Base-by-base conservation (phyloP, 2,797 vertebrate species). In the Ficedula albicollis region DNA sequence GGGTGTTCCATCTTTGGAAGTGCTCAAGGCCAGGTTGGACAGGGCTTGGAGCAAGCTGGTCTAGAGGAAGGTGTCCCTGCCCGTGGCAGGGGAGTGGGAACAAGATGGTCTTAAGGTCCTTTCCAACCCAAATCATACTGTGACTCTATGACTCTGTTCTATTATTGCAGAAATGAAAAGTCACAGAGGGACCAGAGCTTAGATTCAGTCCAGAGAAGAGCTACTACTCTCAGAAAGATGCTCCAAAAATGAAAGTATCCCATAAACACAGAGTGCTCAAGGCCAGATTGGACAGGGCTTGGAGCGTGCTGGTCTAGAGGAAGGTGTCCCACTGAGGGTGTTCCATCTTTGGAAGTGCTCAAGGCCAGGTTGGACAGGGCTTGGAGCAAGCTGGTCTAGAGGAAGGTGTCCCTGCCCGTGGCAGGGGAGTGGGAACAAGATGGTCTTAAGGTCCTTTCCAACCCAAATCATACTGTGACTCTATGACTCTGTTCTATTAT, bases 31-130 rank as follows among this genome's bases (percentile, higher is more conserved):
- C 41, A 52, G 38, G 18, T 1, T 46, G n/a, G 51, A 54, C 0
- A 1, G 18, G 18, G 25, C 54, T 68, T 18, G 8, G 22, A 52
- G 51, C n/a, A 70, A 26, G 10, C n/a, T 13, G 15, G 8, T 22
- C 8, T 23, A 13, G 39, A 39, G 52, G 15, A 41, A 64, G 25
- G 8, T 34, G 58, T 39, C 23, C 27, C 51, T 83, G 54, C 20
- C 14, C 0, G 0, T 51, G 72, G 43, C 43, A 63, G 56, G 49
- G 10, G 4, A 3, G 1, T 5, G 51, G 38, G 51, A 44, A 46
- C 10, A 3, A 26, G 34, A 20, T 54, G 30, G 9, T 39, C 11
- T 52, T n/a, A 44, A n/a, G 20, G 20, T 44, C 23, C 29, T 11
- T 54, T 72, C 52, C 52, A 59, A 59, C 22, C 22, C 6, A 78